phyloP scores from a whole-genome alignment of 2,113 vertebrate species.

The Rhabdornis inornatus region DNA sequence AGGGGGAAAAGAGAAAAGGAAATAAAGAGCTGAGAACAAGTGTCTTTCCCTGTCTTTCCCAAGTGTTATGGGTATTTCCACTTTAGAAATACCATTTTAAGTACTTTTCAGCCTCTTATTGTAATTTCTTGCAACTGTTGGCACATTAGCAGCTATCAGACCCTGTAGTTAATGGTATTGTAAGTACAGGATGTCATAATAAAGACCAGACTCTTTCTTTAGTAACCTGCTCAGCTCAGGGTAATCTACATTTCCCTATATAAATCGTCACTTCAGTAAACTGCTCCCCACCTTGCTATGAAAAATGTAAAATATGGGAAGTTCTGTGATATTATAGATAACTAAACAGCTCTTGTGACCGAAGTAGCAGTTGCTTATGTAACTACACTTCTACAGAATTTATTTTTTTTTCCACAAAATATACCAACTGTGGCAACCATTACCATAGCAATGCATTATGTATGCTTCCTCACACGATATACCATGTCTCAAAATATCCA shows the following conservation, averaged over 20 bases:
- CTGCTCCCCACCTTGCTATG: neutral
- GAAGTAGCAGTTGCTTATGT: slow-evolving; percentile 42
- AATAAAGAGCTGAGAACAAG: neutral
- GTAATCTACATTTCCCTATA: neutral
- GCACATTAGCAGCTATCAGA: neutral
- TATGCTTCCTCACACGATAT: neutral
- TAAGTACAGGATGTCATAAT: neutral
- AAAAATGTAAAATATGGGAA: neutral
- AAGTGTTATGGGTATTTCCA: neutral
- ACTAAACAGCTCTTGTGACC: neutral
- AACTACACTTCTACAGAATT: neutral
- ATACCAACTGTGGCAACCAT: slow-evolving; percentile 54
- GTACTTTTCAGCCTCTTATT: neutral
- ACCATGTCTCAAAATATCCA: slow-evolving; percentile 8
- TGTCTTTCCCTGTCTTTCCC: neutral
- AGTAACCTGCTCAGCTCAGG: neutral
- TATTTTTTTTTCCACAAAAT: slow-evolving; percentile 43
- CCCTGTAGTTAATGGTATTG: neutral
- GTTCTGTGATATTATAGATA: neutral
- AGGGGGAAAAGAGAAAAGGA: neutral
- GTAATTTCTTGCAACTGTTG: neutral
- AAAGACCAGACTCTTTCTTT: neutral
- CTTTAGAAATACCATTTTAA: neutral
- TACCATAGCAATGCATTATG: slow-evolving; percentile 60
- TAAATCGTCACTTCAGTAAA: neutral